Evolutionary conservation across 2,888 invertebrate species (phyloP), one percentile per base, ranked within the genome.

Genomic region (Acrobasis repandana): DNA sequence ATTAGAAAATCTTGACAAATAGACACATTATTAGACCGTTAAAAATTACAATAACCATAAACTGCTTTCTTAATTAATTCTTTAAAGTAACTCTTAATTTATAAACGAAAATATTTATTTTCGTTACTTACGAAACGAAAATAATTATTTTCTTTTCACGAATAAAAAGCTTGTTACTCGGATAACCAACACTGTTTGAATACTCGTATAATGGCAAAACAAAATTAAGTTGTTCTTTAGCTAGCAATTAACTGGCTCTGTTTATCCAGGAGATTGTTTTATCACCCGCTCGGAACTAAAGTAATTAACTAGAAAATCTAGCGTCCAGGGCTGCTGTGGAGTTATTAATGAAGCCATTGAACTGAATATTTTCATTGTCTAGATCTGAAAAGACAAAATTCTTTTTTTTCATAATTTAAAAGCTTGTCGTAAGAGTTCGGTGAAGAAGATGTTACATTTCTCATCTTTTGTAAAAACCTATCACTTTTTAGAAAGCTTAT

Each of bases 201-300:
- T 15, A 51, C 34, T 51, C 15, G 34, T 36, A 52, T 36, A 36
- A 36, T 52, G 10, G 11, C 15, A 9, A 51, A 34, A 10, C 16
- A 52, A 36, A 36, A 52, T 16, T 36, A 52, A 54, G 36, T 54
- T 54, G 54, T 54, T 54, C 16, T 54, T 54, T 14, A 54, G 14
- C 38, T 2, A 18, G 38, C 54, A 54, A 54, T 54, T 54, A 18
- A 38, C 54, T 43, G 18, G 54, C 54, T 38, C 20, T 54, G 54
- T 54, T 54, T 38, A 38, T 54, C 43, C 54, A 54, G 20, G 43
- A 18, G 54, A 57, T 38, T 34, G 49, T 36, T 58, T 58, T 58
- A 58, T 58, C 48, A 49, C 49, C 18, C 20, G 58, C 18, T 18
- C 49, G 58, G 48, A 58, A 50, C 58, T 58, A 58, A 58, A 49